Conservation (phyloP, 2,888 invertebrate species). For the Diaperis boleti region DNA sequence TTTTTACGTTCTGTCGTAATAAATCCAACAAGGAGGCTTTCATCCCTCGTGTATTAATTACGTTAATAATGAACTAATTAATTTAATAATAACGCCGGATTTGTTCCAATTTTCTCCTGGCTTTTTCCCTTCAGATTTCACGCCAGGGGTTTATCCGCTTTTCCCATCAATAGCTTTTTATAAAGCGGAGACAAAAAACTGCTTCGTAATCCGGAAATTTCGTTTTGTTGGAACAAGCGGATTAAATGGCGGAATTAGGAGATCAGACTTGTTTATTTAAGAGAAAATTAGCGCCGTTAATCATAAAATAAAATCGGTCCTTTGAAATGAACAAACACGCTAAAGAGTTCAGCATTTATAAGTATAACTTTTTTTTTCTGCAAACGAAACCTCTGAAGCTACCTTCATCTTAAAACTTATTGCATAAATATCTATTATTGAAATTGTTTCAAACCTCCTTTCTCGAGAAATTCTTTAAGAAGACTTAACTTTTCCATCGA, state of each 20-base stretch:
- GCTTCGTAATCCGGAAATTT: slow-evolving; percentile 32
- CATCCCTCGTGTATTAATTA: slow-evolving; percentile 11
- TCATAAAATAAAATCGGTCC: slow-evolving; percentile 19
- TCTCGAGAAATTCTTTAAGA: too few species aligned
- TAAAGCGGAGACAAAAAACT: slow-evolving; percentile 11
- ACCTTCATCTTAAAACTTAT: not conserved
- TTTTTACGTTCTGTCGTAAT: not conserved
- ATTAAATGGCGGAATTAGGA: slow-evolving; percentile 35
- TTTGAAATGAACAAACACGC: too few species aligned
- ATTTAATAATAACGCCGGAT: slow-evolving; percentile 30
- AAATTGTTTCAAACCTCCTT: not conserved
- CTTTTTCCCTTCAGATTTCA: slow-evolving; percentile 1
- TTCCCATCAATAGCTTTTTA: slow-evolving; percentile 27
- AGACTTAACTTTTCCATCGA: too few species aligned
- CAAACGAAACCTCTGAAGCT: too few species aligned
- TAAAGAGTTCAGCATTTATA: too few species aligned
- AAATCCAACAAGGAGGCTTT: not conserved
- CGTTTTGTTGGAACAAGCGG: slow-evolving; percentile 31
- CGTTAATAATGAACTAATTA: slow-evolving; percentile 26
- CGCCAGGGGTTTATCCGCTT: slow-evolving; percentile 11
- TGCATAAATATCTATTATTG: not conserved
- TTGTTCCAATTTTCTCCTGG: slow-evolving; percentile 22
- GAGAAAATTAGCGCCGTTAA: slow-evolving; percentile 22
- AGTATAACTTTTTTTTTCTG: too few species aligned
- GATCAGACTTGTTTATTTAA: slow-evolving; percentile 31